Evolutionary conservation across 2,888 invertebrate species (phyloP), one percentile per base, ranked within the genome.

Genomic region (Silvanus unidentatus): DNA sequence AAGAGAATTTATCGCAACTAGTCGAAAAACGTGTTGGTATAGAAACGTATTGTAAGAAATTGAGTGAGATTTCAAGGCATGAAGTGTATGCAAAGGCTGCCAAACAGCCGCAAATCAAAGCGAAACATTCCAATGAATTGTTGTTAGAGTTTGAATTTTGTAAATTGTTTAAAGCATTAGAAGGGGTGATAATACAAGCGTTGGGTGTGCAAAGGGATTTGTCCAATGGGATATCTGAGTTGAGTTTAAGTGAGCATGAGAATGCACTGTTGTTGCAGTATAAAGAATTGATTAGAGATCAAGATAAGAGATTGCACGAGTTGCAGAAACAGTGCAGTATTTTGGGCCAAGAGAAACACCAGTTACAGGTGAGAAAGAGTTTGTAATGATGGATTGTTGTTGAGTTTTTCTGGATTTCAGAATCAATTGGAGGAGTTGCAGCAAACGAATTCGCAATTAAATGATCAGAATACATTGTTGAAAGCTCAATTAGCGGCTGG

Each of bases 101-200:
- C 13, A 97, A 98, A 68, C 91, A 91, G 62, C 95, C 98, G 1
- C 95, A 97, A 71, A 80, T 91, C 22, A 78, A 84, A 36, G 88
- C 86, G 9, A 84, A 84, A 67, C 75, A 79, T 43, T 75, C 89
- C 2, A 74, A 75, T 1, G 95, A 97, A 51, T 77, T 97, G 12
- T 74, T 96, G 43, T 77, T 99, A 34, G 98, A 99, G 71, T 92
- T 90, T 68, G 93, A 96, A 72, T 99, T 97, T 75, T 95, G 96
- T 63, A 83, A 85, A 63, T 75, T 97, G 16, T 91, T 93, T 68
- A 97, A 94, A 71, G 79, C 79, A 1, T 70, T 88, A 27, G 90
- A 90, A 73, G 61, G 66, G 3, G 50, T 59, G n/a, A 62, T 64
- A 32, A 59, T 63, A 16, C 62, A 63, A 45, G 62, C 62, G 5